Percentiles rank a stretch among this genome's conserved stretches.
These are phyloP conservation scores for Folsomia manolachei DNA, from an alignment of 2,888 invertebrate species.

Conservation along the genomic window DNA sequence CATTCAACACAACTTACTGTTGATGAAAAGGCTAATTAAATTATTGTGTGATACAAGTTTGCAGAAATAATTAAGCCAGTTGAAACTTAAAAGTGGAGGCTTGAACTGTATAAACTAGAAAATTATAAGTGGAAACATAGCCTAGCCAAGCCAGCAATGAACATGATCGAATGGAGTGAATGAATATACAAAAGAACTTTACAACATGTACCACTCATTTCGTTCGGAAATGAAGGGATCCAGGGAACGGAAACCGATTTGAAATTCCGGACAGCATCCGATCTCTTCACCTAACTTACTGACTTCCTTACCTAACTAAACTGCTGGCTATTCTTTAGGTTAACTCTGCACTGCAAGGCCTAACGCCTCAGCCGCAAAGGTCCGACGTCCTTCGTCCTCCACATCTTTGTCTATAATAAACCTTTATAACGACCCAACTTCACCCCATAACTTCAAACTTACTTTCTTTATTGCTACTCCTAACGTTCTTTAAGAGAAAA, in stretches of 20 bases:
- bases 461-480: conserved; percentile 6
- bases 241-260: background rate
- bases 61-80: background rate
- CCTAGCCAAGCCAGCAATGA: background rate
- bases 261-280: background rate
- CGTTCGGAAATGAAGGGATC: background rate
- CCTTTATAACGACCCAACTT: conserved; percentile 8
- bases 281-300: background rate
- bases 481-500: background rate
- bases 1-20: no score
- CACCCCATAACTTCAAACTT: conserved; percentile 8
- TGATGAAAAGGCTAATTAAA: background rate
- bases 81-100: background rate
- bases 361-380: no score
- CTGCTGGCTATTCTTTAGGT: background rate
- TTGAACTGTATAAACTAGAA: background rate
- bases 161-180: no score
- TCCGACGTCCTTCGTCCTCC: background rate
- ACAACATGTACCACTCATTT: background rate
- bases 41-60: background rate
- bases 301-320: background rate
- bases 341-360: background rate
- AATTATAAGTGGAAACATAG: background rate
- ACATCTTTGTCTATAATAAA: conserved; percentile 5
- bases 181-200: no score